Evolutionary conservation across 2,797 vertebrate genomes (phyloP).

Genomic region (Mallotus villosus): DNA sequence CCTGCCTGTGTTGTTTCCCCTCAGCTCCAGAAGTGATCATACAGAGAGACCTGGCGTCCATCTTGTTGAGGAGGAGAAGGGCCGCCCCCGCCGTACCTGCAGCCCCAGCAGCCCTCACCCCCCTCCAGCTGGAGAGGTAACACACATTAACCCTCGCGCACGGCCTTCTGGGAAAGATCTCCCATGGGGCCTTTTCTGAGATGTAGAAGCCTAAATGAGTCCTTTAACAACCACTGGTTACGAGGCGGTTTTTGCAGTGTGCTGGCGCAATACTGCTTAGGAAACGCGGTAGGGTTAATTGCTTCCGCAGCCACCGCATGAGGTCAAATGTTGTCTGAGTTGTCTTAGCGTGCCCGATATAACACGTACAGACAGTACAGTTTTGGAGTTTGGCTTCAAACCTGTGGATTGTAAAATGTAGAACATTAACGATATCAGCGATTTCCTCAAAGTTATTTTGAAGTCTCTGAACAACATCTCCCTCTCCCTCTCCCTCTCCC

Average conservation of each 20-base stretch:
- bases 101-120: conserved; percentile 48
- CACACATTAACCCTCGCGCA: not conserved
- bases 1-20: not conserved
- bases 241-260: not conserved
- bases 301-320: not conserved
- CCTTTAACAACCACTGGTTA: no score
- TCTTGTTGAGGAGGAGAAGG: conserved; percentile 73
- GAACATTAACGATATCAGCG: not conserved
- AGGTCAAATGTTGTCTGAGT: not conserved
- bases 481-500: no score
- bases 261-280: not conserved
- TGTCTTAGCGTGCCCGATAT: no score
- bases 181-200: not conserved
- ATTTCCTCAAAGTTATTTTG: not conserved
- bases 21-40: conserved; percentile 63
- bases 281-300: conserved; percentile 9
- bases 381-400: no score
- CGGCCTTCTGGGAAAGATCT: no score
- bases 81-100: conserved; percentile 38
- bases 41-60: conserved; percentile 73
- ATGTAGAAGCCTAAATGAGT: not conserved
- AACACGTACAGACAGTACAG: no score
- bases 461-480: not conserved
- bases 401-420: no score
- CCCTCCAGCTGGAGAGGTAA: conserved; percentile 76